Percentiles rank a stretch among this genome's conserved stretches.
Conservation (phyloP, 2,113 vertebrate genomes). For the Alligator sinensis region DNA sequence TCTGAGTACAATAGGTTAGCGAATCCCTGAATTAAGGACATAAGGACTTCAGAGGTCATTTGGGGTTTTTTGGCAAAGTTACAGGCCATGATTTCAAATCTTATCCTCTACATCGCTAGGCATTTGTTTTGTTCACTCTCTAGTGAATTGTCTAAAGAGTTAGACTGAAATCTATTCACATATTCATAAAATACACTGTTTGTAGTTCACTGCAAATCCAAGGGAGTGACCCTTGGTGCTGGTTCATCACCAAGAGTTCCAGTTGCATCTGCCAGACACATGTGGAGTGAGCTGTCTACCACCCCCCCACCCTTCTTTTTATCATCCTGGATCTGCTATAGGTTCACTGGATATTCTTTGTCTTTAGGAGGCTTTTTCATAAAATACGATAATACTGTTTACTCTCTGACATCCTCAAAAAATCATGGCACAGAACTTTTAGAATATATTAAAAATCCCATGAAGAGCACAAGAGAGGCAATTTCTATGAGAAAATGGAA, state of each 20-base stretch:
- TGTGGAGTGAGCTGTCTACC: too few species aligned
- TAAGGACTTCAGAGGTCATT: not conserved
- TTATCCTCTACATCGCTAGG: not conserved
- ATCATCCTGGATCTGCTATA: too few species aligned
- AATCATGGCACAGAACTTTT: not conserved
- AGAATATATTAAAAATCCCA: not conserved
- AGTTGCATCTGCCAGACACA: too few species aligned
- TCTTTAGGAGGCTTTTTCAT: not conserved
- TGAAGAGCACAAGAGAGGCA: not conserved
- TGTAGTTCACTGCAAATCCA: too few species aligned
- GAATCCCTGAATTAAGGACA: not conserved
- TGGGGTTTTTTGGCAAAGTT: not conserved
- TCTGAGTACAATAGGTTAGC: not conserved
- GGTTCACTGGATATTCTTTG: not conserved
- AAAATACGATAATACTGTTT: not conserved
- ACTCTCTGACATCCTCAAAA: not conserved
- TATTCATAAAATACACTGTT: not conserved
- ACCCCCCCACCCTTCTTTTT: too few species aligned
- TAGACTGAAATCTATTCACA: not conserved
- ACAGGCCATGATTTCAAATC: slow-evolving; percentile 5
- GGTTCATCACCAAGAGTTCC: too few species aligned
- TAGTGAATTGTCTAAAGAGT: not conserved
- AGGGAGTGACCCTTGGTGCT: too few species aligned
- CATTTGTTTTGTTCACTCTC: not conserved
- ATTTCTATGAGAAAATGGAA: not conserved